Conservation (phyloP, 2,113 vertebrate genomes). For the Alligator mississippiensis region DNA sequence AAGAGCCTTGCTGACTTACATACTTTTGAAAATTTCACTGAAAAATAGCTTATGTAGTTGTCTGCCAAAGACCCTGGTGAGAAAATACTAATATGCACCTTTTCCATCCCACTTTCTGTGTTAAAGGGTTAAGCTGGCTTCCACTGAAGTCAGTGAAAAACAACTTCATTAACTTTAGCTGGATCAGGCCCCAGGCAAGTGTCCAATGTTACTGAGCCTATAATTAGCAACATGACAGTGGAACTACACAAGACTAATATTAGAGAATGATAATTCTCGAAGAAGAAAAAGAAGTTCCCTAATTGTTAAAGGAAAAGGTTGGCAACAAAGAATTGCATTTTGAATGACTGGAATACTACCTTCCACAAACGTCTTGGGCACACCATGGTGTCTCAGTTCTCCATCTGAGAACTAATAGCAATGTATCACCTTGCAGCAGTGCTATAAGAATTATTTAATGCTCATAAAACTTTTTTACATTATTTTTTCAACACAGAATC, state of each 20-base stretch:
- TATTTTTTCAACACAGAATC: neutral
- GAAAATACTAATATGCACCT: neutral
- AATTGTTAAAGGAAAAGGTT: neutral
- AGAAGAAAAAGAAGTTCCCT: neutral
- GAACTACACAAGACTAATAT: neutral
- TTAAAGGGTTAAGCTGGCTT: constrained; percentile 3
- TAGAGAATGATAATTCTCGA: neutral
- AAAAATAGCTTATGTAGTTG: neutral
- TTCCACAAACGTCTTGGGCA: neutral
- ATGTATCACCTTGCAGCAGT: neutral
- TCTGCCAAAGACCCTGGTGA: neutral
- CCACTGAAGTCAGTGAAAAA: neutral
- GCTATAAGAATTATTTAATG: neutral
- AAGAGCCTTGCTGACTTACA: neutral
- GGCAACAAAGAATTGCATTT: neutral
- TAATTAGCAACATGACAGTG: constrained; percentile 1
- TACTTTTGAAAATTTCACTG: neutral
- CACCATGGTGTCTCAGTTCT: neutral
- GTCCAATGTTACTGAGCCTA: neutral
- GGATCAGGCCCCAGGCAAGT: neutral
- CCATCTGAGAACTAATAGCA: neutral
- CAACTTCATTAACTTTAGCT: neutral
- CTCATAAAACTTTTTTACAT: neutral
- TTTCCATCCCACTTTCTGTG: neutral
- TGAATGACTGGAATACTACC: neutral